Base-by-base conservation (phyloP, 2,797 vertebrate genomes). In the Iguana delicatissima region DNA sequence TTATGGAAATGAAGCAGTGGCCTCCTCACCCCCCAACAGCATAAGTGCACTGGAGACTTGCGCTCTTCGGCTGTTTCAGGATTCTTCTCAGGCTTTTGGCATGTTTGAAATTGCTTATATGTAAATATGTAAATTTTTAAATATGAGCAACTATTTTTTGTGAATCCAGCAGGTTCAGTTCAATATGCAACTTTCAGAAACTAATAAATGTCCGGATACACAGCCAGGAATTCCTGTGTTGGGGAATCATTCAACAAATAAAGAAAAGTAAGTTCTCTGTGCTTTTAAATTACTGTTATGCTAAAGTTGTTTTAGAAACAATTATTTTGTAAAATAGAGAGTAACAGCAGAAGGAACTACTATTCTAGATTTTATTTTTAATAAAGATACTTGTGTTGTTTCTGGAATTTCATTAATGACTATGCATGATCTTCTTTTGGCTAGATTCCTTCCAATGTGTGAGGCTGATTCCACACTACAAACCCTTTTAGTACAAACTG, bases 261-360 rank as follows among this genome's bases (percentile, higher is more conserved):
- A 98, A 96, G 98, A 98, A 84, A 98, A 96, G 98, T 99, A 91
- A 96, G 97, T 97, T 35, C 22, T 80, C 2, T 81, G 55, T 24
- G 0, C 3, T 74, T 42, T 1, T 42, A 32, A 29, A 20, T 5
- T 42, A 52, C 72, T 86, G n/a, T 24, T 59, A 59, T 13, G 32
- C 55, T 50, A 55, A 55, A 55, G 29, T 55, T 91, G 55, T 20
- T 10, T 0, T 76, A 35, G 74, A 77, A 77, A 38, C 42, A 42
- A 20, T 3, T 46, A 69, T 77, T 77, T 77, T 77, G 38, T 38
- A n/a, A 80, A 55, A 80, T 13, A 52, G 13, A 80, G 29, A 55
- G 13, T n/a, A 57, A 20, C 77, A 79, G 4, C 18, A 80, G 50
- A 69, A 32, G 29, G 2, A 69, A 69, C 9, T 29, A 29, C 3